A percentile compares a stretch with the other conserved stretches of the same genome.
Evolutionary conservation across 2,113 vertebrate genomes (phyloP).

Genomic region (Crocuta crocuta): DNA sequence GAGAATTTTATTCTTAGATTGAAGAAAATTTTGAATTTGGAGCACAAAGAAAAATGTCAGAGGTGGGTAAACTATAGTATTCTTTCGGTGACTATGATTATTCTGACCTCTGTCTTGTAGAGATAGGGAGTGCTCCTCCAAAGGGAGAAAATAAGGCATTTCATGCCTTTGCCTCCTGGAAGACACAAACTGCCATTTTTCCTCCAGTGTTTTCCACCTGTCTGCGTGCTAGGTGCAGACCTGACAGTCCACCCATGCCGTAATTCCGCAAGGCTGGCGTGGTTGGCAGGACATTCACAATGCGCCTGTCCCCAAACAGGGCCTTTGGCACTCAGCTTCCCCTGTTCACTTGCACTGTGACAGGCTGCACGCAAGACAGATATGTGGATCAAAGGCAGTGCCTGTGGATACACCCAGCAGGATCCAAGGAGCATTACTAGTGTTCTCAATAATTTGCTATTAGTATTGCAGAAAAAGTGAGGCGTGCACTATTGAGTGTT

Average conservation of each 20-base stretch:
- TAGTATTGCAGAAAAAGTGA: slow-evolving; percentile 26
- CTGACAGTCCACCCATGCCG: neutral
- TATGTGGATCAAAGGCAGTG: neutral
- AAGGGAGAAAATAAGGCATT: neutral
- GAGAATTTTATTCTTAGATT: neutral
- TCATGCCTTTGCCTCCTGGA: neutral
- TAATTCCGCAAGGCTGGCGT: neutral
- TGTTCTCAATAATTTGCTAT: slow-evolving; percentile 48
- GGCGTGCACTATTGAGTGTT: neutral
- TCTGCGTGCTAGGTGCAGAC: neutral
- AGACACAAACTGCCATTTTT: neutral
- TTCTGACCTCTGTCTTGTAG: neutral
- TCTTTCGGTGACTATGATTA: neutral
- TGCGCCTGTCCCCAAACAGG: neutral
- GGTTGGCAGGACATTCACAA: slow-evolving; percentile 40
- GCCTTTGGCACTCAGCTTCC: neutral
- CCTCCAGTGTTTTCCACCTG: neutral
- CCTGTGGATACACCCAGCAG: slow-evolving; percentile 36
- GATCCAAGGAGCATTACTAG: neutral
- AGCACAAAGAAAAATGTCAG: neutral
- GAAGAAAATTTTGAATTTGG: neutral
- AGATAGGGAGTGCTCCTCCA: neutral
- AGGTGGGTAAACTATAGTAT: neutral
- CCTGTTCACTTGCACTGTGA: neutral
- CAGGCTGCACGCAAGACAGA: slow-evolving; percentile 23